phyloP scores from a whole-genome alignment of 1,140 invertebrate species.

The Trinorchestia longiramus region DNA sequence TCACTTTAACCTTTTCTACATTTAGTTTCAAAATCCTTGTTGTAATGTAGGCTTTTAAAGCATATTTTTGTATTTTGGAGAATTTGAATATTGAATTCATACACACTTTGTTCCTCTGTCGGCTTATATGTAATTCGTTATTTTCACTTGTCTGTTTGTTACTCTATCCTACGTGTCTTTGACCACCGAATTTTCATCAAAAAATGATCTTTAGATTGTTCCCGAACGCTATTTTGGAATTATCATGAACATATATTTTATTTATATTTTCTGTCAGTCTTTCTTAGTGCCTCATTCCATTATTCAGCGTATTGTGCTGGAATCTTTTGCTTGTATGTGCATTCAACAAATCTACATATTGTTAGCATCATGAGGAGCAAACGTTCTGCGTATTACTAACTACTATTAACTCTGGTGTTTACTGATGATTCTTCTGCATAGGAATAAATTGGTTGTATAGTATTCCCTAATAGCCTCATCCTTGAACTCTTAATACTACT shows the following conservation, averaged over 20 bases:
- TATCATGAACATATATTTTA: not conserved
- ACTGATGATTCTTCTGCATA: not conserved
- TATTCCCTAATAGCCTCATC: not conserved
- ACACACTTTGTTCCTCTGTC: no score
- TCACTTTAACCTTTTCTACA: no score
- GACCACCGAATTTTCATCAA: not conserved
- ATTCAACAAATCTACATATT: not conserved
- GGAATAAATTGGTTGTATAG: not conserved
- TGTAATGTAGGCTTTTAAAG: no score
- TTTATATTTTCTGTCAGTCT: not conserved
- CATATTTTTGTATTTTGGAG: no score
- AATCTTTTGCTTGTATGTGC: not conserved
- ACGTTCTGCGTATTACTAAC: not conserved
- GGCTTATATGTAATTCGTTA: no score
- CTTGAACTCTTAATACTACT: not conserved
- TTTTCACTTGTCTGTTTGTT: no score
- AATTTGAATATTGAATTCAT: no score
- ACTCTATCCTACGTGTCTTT: no score
- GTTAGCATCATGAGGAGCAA: not conserved
- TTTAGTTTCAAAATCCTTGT: no score
- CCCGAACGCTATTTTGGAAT: not conserved
- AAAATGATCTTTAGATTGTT: not conserved
- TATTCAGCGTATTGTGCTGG: not conserved
- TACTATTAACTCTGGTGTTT: not conserved
- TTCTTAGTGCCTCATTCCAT: not conserved